A percentile compares a stretch with the other conserved stretches of the same genome.
These are phyloP conservation scores for Tipula vernalis DNA, from an alignment of 2,888 invertebrate species.

Conservation along the genomic window DNA sequence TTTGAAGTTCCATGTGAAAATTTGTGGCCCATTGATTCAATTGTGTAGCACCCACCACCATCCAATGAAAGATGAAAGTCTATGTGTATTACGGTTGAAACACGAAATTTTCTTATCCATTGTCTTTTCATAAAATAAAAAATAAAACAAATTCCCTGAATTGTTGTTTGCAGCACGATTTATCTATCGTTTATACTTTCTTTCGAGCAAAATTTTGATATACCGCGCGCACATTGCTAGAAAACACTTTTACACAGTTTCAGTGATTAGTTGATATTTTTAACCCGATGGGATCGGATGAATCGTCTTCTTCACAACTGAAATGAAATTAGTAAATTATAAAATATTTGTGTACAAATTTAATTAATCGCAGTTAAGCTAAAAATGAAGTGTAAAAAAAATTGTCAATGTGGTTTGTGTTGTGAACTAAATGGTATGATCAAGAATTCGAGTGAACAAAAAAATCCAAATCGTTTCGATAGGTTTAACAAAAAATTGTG, in stretches of 20 bases:
- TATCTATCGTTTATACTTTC: neutral
- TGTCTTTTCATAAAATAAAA: neutral
- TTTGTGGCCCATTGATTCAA: neutral
- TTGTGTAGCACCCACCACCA: neutral
- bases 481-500: conserved; percentile 25
- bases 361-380: neutral
- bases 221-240: neutral
- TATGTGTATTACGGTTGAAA: neutral
- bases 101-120: neutral
- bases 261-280: neutral
- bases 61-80: neutral
- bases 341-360: neutral
- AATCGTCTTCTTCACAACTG: neutral
- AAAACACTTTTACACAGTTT: neutral
- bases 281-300: neutral
- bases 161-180: neutral
- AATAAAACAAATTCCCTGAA: neutral
- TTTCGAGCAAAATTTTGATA: neutral
- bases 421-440: conserved; percentile 48
- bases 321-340: neutral
- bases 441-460: conserved; percentile 20
- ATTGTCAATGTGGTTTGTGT: conserved; percentile 63
- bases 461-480: conserved; percentile 21
- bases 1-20: neutral
- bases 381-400: conserved; percentile 39